Evolutionary conservation across 2,113 vertebrate genomes (phyloP), one percentile per base, ranked within the genome.

Genomic region (Eulacestoma nigropectus): DNA sequence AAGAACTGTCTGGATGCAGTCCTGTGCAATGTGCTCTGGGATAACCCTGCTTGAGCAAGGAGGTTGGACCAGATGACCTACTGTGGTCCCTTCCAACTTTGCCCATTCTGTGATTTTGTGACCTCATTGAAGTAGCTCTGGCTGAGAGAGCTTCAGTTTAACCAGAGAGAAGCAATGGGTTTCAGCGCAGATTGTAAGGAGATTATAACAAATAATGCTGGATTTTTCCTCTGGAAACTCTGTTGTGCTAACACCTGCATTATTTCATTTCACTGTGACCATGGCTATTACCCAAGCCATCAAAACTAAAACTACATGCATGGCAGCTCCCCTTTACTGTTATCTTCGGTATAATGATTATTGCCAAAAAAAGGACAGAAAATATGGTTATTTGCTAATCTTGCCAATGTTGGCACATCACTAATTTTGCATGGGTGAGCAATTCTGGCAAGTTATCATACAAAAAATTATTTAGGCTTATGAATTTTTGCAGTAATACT

Each of bases 91-190:
- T 53, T 69, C 47, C 87, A 76, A 5, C 11, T 10, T 55, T 21
- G 15, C 8, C 6, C 55, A 16, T 68, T 62, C 47, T 68, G 25
- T 82, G 60, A 60, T 68, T 82, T 7, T 74, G 16, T 56, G 49
- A n/a, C 33, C 57, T 53, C 55, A 19, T 2, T 11, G 5, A 21
- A 35, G 25, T 3, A 60, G 15, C 50, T 29, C 16, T 27, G n/a
- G 19, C 44, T 39, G 60, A 73, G 32, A n/a, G 30, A 0, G 0
- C 26, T 69, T 57, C 26, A 21, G 4, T 52, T 78, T n/a, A 55
- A 30, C 41, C 4, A 9, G 33, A 13, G 50, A 86, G 59, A 62
- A 74, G 47, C 39, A 56, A 18, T 12, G 63, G 49, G 10, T 30
- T 73, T 65, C 59, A 47, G 67, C 0, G 0, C 46, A n/a, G 16